Evolutionary conservation across 2,797 vertebrate species (phyloP).

Genomic region (Sebastes melanostomus): DNA sequence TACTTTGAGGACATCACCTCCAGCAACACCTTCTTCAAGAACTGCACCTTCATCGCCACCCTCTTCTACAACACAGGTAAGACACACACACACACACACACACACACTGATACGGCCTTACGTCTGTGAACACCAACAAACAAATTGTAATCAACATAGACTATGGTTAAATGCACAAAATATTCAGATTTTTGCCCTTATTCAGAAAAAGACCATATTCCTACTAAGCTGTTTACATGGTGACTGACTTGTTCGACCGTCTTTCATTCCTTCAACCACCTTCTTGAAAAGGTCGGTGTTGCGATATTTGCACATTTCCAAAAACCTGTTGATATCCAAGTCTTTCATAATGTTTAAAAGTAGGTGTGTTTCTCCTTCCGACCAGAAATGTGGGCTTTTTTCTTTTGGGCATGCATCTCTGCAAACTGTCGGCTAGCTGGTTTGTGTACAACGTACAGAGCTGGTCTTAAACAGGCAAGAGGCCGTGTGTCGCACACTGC

Average conservation of each 20-base stretch:
- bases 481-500: no score
- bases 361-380: no score
- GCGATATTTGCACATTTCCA: no score
- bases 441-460: fast-evolving
- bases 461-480: no score
- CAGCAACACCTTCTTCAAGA: slow-evolving; percentile 97
- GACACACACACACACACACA: not conserved
- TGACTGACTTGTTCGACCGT: not conserved
- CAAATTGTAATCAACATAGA: not conserved
- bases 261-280: not conserved
- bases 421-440: no score
- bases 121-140: not conserved
- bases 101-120: not conserved
- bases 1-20: slow-evolving; percentile 97
- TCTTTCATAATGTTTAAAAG: no score
- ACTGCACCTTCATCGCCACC: slow-evolving; percentile 95
- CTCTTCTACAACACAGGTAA: slow-evolving; percentile 97
- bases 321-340: no score
- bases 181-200: no score
- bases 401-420: no score
- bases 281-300: no score
- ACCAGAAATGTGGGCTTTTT: no score
- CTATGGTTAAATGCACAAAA: not conserved
- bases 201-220: not conserved
- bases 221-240: not conserved